phyloP scores from a whole-genome alignment of 2,113 vertebrate species.

The Perognathus longimembris region DNA sequence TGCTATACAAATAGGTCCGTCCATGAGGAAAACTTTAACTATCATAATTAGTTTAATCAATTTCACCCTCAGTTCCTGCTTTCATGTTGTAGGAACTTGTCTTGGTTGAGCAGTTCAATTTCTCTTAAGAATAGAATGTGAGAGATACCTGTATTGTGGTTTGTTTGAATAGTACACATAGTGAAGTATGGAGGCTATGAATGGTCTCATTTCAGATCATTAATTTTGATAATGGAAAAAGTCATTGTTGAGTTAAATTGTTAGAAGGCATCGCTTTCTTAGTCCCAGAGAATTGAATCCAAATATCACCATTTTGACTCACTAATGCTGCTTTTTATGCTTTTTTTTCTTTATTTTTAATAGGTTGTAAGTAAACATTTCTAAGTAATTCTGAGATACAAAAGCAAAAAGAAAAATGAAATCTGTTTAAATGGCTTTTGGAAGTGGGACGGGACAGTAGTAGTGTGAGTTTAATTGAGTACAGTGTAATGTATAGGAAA shows the following conservation, averaged over 20 bases:
- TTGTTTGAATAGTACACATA: not conserved
- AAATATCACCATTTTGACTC: conserved; percentile 30
- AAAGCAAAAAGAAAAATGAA: too few species aligned
- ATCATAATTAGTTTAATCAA: not conserved
- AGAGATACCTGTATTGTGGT: not conserved
- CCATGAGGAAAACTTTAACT: not conserved
- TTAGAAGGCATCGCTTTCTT: conserved; percentile 13
- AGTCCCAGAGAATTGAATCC: conserved; percentile 58
- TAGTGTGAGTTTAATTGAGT: too few species aligned
- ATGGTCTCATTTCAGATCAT: conserved; percentile 49
- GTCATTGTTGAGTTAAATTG: conserved; percentile 62
- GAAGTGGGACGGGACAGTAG: too few species aligned
- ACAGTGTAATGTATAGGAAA: too few species aligned
- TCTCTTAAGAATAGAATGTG: not conserved
- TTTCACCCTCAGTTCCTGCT: not conserved
- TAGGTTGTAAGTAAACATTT: conserved; percentile 30
- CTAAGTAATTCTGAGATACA: conserved; percentile 58
- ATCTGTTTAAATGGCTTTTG: too few species aligned
- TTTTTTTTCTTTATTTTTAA: conserved; percentile 68
- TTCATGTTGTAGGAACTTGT: conserved; percentile 44
- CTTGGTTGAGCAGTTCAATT: not conserved
- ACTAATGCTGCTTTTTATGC: conserved; percentile 63
- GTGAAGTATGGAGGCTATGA: not conserved
- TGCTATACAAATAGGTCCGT: not conserved
- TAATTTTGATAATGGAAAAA: conserved; percentile 56